These are phyloP conservation scores for Corella eumyota DNA, from an alignment of 23 tunicate genomes.

Conservation along the genomic window DNA sequence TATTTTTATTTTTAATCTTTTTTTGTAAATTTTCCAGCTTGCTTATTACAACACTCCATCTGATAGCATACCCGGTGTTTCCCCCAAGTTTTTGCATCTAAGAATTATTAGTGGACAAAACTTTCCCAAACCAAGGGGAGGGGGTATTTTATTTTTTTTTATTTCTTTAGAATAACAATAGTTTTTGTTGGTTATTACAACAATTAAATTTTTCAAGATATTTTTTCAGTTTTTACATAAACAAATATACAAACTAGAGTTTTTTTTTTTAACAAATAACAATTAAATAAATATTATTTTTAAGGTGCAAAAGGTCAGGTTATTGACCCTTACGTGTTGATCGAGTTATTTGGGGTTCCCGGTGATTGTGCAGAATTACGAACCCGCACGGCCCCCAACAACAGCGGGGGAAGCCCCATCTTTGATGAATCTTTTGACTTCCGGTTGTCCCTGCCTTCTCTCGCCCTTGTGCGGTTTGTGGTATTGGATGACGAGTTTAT, in stretches of 20 bases:
- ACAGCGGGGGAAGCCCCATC: constrained; percentile 75
- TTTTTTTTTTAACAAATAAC: too few species aligned
- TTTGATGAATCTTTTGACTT: constrained; percentile 91
- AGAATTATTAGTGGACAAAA: constrained; percentile 95
- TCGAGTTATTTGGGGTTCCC: constrained; percentile 95
- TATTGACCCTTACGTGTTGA: constrained; percentile 97
- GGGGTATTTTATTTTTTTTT: constrained; percentile 61
- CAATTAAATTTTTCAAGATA: too few species aligned
- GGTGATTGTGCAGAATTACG: constrained; percentile 89
- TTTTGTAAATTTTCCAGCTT: constrained; percentile 42
- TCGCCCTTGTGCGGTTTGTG: constrained; percentile 96
- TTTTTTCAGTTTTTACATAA: too few species aligned
- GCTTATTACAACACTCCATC: constrained; percentile 55
- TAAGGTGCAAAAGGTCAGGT: constrained; percentile 91
- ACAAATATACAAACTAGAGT: too few species aligned
- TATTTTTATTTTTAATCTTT: too few species aligned
- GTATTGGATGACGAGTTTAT: constrained; percentile 98
- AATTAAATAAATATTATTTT: background rate
- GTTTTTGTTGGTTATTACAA: too few species aligned
- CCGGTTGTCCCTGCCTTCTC: constrained; percentile 68
- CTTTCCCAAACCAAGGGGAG: constrained; percentile 92
- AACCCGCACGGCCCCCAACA: constrained; percentile 89
- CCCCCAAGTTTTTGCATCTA: constrained; percentile 71
- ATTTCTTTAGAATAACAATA: too few species aligned
- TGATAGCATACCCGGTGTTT: constrained; percentile 60